These are phyloP conservation scores for Portunus trituberculatus DNA, from an alignment of 1,140 invertebrate genomes.

Conservation along the genomic window DNA sequence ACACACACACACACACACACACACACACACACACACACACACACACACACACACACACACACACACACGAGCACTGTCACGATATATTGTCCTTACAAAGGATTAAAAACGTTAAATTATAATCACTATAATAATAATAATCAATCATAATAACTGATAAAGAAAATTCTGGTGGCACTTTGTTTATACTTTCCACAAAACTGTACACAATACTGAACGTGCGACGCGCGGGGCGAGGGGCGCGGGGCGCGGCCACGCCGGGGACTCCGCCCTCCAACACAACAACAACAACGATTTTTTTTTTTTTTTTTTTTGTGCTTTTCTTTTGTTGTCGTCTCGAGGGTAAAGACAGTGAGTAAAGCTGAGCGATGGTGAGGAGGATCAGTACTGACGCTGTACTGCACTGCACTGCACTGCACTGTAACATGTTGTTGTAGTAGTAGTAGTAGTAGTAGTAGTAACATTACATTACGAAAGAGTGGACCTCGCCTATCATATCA, in stretches of 20 bases:
- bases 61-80: slow-evolving; percentile 60
- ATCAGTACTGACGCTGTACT: background rate
- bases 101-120: background rate
- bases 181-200: slow-evolving; percentile 71
- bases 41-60: background rate
- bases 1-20: slow-evolving; percentile 32
- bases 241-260: too few relatives aligned
- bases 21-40: slow-evolving; percentile 8
- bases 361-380: slow-evolving; percentile 70
- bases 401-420: too few relatives aligned
- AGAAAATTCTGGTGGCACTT: slow-evolving; percentile 68
- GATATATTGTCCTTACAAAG: slow-evolving; percentile 69
- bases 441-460: too few relatives aligned
- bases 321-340: slow-evolving; percentile 44
- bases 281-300: slow-evolving; percentile 63
- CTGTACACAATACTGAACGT: slow-evolving; percentile 72
- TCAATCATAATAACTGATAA: background rate
- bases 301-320: slow-evolving; percentile 65
- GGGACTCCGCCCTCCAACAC: slow-evolving; percentile 63
- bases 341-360: slow-evolving; percentile 73
- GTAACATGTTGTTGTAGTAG: too few relatives aligned
- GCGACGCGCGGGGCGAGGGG: slow-evolving; percentile 46
- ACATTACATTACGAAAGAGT: slow-evolving; percentile 70
- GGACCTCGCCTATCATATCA: slow-evolving; percentile 65
- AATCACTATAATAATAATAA: too few relatives aligned